Evolutionary conservation across 2,888 invertebrate species (phyloP).

Genomic region (Stenodera caucasica): DNA sequence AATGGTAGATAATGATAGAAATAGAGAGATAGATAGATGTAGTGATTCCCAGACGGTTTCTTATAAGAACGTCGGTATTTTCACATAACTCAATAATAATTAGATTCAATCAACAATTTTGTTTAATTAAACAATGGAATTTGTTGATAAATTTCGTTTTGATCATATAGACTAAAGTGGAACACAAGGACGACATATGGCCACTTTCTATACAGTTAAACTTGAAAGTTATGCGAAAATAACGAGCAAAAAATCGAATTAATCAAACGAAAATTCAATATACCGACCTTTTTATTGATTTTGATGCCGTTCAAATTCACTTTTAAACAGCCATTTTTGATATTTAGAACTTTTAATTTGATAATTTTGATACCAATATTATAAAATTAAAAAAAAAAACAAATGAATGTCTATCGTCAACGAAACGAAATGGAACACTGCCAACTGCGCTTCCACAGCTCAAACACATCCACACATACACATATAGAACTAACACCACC

Average conservation of each 20-base stretch:
- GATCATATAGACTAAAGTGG: constrained; percentile 25
- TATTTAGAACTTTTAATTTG: background rate
- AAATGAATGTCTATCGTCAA: background rate
- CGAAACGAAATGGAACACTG: background rate
- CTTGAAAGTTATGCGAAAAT: background rate
- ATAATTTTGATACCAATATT: constrained; percentile 1
- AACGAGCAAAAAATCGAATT: background rate
- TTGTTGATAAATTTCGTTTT: background rate
- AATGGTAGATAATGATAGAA: background rate
- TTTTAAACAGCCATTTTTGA: background rate
- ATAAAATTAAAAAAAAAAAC: background rate
- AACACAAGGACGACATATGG: constrained; percentile 44
- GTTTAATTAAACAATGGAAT: constrained; percentile 12
- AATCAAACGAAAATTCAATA: background rate
- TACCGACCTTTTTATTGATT: background rate
- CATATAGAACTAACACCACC: background rate
- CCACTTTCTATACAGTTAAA: constrained; percentile 27
- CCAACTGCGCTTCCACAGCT: background rate
- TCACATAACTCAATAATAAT: background rate
- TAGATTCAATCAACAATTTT: constrained; percentile 17
- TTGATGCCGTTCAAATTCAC: background rate
- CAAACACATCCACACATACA: background rate
- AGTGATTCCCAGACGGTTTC: constrained; percentile 44
- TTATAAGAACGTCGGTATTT: constrained; percentile 28
- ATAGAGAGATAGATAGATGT: constrained; percentile 38